Base-by-base conservation (phyloP, 2,113 vertebrate genomes). In the Gymnogyps californianus region DNA sequence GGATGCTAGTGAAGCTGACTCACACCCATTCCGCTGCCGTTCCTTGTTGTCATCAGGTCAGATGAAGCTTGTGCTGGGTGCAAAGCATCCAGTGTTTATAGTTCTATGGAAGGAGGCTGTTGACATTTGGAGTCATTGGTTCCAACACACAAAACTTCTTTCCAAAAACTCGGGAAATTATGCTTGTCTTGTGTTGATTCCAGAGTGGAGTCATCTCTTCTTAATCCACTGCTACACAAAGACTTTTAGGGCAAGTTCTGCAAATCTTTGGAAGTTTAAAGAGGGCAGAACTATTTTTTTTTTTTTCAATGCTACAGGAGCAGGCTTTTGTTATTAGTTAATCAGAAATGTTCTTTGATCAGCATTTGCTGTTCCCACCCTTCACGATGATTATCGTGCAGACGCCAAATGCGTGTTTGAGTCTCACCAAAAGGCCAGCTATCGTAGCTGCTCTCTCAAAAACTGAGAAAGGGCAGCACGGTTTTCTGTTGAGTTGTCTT, bases 381-480 rank as follows among this genome's bases (percentile, higher is more conserved):
- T 2, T 0, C n/a, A 11, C 16, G 7, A 6, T 6, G 40, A 24
- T 61, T 9, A 7, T 29, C 42, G 46, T 29, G 26, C 32, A 42
- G 87, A 13, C 77, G 44, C 44, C 38, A 42, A 28, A 40, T 11
- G 31, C 12, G 1, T 5, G 34, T 20, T 13, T 46, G 70, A 36
- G 57, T 24, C 76, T 59, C 51, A 21, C 29, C 25, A 2, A 47
- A 18, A 58, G 28, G 32, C 40, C 32, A 4, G 29, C 12, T 64
- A 2, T n/a, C 2, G 0, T 22, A 54, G 59, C 24, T 80, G 62
- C 36, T n/a, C 0, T 25, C 42, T 31, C 62, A 19, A 8, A 44
- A 42, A 16, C 6, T 6, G 40, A 21, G 34, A 3, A 44, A 19
- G 15, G 49, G 36, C 81, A n/a, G 58, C 46, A 13, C 0, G 0